Evolutionary conservation across 2,797 vertebrate species (phyloP), one percentile per base, ranked within the genome.

Genomic region (Emydoidea blandingii): DNA sequence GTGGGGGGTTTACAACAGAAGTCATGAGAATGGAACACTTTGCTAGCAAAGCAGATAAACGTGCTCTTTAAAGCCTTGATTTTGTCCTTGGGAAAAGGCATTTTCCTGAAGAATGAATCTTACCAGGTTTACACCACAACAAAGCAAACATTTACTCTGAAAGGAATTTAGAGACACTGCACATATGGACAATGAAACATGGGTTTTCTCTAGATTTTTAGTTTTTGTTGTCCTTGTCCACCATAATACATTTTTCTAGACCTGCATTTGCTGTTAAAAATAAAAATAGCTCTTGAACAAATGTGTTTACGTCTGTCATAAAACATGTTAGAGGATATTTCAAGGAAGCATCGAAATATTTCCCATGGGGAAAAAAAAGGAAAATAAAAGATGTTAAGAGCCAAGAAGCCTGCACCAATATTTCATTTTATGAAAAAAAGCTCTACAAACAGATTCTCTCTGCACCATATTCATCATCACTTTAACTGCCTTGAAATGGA

Each of bases 401-500:
- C 21, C 9, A 41, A n/a, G 62, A 80, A 56, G 74, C 54, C 91
- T 65, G 44, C 89, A 86, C 76, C 59, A 94, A 92, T 91, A 94
- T 91, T 82, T 92, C 89, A 94, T 94, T 86, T 68, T n/a, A 68
- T 31, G 53, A 12, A 88, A 92, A 86, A 76, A 86, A 76, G 27
- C 88, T 82, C 89, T 91, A 83, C 90, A 90, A 62, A 95, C 94
- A 81, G 50, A 95, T 81, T 53, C 65, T 89, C 90, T 88, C 87
- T 88, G 81, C 90, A 93, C 94, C 92, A 80, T 91, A 95, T 95
- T 96, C 93, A 95, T 94, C 87, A 96, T 88, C 90, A 88, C 21
- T 97, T 96, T 96, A 96, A 95, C 86, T 92, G 74, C 94, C 89
- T 74, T 86, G 91, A 95, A 78, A 96, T 96, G 95, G 93, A 91